Percentiles rank a stretch among this genome's conserved stretches.
phyloP scores from a whole-genome alignment of 2,113 vertebrate species.

The Neolamprologus hecqui region DNA sequence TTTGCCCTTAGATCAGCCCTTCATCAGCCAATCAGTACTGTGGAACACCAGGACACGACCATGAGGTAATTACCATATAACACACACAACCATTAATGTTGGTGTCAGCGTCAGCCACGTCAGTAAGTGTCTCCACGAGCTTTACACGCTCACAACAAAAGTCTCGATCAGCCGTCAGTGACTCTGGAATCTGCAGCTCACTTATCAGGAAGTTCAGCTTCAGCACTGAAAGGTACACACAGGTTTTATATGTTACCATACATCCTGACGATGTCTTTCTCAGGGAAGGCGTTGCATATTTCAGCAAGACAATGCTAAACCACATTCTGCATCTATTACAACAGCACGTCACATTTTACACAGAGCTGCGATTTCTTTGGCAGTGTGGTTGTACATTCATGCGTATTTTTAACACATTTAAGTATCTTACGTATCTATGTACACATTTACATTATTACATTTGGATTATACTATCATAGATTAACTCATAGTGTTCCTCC shows the following conservation, averaged over 20 bases:
- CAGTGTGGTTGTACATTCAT: background rate
- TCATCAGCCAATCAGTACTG: accelerated
- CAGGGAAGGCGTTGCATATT: background rate
- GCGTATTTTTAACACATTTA: accelerated
- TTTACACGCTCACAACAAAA: accelerated
- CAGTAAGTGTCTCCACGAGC: accelerated
- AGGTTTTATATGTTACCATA: background rate
- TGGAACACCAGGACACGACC: background rate
- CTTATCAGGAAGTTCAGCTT: background rate
- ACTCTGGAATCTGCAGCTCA: background rate
- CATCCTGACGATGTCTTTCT: background rate
- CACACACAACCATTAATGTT: background rate
- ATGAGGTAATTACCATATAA: accelerated
- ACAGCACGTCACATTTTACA: accelerated
- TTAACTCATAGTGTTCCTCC: background rate
- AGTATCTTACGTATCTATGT: background rate
- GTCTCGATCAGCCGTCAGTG: background rate
- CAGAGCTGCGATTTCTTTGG: background rate
- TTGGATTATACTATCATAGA: accelerated
- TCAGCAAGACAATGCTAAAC: background rate
- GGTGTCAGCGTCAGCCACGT: background rate
- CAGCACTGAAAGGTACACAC: background rate
- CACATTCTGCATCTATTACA: background rate
- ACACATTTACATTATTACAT: background rate
- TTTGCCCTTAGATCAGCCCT: background rate